Evolutionary conservation across 23 tunicate species (phyloP), one percentile per base, ranked within the genome.

Genomic region (Ciona savignyi): DNA sequence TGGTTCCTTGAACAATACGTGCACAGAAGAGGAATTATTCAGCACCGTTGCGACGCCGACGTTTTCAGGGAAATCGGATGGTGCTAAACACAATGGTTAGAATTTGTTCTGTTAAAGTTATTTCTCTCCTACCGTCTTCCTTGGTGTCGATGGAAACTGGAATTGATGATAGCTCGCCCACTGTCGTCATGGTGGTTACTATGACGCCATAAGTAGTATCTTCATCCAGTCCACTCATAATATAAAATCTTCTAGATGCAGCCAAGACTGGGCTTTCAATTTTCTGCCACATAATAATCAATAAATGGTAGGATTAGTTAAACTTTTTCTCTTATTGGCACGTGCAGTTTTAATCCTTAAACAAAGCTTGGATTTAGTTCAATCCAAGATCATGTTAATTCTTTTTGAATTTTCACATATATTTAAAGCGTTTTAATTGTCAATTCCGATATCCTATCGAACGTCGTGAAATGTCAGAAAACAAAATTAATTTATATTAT

Each of bases 61-160:
- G 67, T 74, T 31, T 21, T 4, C 48, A 2, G 91, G 91, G 70
- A 28, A 51, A 61, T 85, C 91, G 4, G 68, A 67, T 2, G 91
- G 91, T 24, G 34, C 91, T 85, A 30, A 73, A 73, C 49, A 22
- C 56, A 42, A n/a, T n/a, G n/a, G n/a, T n/a, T n/a, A n/a, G n/a
- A n/a, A n/a, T n/a, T n/a, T n/a, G n/a, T n/a, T n/a, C n/a, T n/a
- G n/a, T n/a, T n/a, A n/a, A n/a, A n/a, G n/a, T n/a, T n/a, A n/a
- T n/a, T n/a, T n/a, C n/a, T n/a, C n/a, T 32, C 78, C 4, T 27
- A 86, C 93, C 77, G 48, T 74, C 85, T 61, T 86, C 93, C 20
- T 33, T 63, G 0, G 93, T 86, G 27, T n/a, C 70, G 28, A 75
- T 81, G 35, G 22, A 4, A 4, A 70, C 70, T 26, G 75, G 29